A percentile compares a stretch with the other conserved stretches of the same genome.
Evolutionary conservation across 2,888 invertebrate species (phyloP).

Genomic region (Apodemia hepburni): DNA sequence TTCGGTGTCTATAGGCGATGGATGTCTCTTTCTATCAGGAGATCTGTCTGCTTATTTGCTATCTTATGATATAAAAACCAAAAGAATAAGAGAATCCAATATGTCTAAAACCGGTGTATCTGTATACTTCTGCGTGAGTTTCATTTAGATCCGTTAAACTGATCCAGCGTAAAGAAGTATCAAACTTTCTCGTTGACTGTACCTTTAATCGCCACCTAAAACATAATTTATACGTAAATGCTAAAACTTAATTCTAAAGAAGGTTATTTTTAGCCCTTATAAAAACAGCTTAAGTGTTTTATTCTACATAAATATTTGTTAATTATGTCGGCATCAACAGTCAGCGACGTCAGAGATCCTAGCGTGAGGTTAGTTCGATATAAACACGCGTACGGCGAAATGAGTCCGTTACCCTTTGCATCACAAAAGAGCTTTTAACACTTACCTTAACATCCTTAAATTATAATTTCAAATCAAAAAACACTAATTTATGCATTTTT

Average conservation of each 20-base stretch:
- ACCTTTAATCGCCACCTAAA: not conserved
- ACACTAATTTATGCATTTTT: slow-evolving; percentile 1
- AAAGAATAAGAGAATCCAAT: too few relatives aligned
- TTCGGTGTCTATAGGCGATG: too few relatives aligned
- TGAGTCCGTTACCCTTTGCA: not conserved
- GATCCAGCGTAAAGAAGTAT: not conserved
- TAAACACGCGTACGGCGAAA: slow-evolving; percentile 12
- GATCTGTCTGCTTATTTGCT: too few relatives aligned
- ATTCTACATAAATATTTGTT: slow-evolving; percentile 11
- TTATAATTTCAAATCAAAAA: slow-evolving; percentile 19
- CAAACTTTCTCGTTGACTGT: not conserved
- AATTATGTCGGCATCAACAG: slow-evolving; percentile 9
- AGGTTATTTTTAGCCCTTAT: slow-evolving; percentile 1
- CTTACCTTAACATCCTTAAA: slow-evolving; percentile 1
- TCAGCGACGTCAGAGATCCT: slow-evolving; percentile 1
- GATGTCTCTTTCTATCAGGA: too few relatives aligned
- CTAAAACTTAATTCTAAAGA: slow-evolving; percentile 8
- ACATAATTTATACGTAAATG: slow-evolving; percentile 5
- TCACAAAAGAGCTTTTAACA: slow-evolving; percentile 8
- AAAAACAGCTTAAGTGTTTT: slow-evolving; percentile 10
- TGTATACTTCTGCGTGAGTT: too few relatives aligned
- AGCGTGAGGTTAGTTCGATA: slow-evolving; percentile 5
- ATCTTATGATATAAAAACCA: too few relatives aligned
- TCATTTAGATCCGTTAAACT: too few relatives aligned
- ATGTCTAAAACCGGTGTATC: too few relatives aligned